Base-by-base conservation (phyloP, 2,797 vertebrate species). In the Glossophaga mutica region DNA sequence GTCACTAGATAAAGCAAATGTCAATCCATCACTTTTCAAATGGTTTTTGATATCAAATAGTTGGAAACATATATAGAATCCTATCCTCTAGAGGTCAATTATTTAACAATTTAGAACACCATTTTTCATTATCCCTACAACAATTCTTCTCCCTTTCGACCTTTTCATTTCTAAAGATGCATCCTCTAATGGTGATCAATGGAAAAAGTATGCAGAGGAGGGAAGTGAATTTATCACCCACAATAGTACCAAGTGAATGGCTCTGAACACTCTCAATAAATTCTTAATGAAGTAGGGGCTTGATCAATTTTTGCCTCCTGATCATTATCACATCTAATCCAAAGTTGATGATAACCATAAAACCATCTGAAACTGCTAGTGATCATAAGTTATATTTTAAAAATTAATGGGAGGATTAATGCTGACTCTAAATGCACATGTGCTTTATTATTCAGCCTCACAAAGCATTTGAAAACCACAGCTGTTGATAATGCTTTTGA, bases 401-500 rank as follows among this genome's bases (percentile, higher is more conserved):
- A 95, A 79, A 65, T 32, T 44, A 91, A 84, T 9, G 52, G 67
- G 57, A 95, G 74, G 71, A 71, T 89, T 88, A 94, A 90, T 76
- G 6, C 48, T 37, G 57, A 89, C 67, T 91, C 79, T 52, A 71
- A 88, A 78, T 29, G 68, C 68, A 81, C 22, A 74, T 34, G 34
- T 59, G 34, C 77, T 96, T 87, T 81, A 86, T 97, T 85, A 93
- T 95, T 96, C 71, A 77, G 74, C 62, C 92, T 96, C 90, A 76
- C 21, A 88, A 78, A 94, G 52, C 65, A 34, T 57, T 92, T 76
- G 95, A 88, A 97, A 96, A 68, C 84, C 96, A 96, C 59, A 98
- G 83, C 90, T 98, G 93, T 42, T 78, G 24, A 57, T 70, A 95
- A 83, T 93, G 96, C 44, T 95, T 96, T 87, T 95, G 94, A 95